Percentiles rank a stretch among this genome's conserved stretches.
These are phyloP conservation scores for Caenorhabditis macrosperma DNA, from an alignment of 2,888 invertebrate species.

Conservation along the genomic window DNA sequence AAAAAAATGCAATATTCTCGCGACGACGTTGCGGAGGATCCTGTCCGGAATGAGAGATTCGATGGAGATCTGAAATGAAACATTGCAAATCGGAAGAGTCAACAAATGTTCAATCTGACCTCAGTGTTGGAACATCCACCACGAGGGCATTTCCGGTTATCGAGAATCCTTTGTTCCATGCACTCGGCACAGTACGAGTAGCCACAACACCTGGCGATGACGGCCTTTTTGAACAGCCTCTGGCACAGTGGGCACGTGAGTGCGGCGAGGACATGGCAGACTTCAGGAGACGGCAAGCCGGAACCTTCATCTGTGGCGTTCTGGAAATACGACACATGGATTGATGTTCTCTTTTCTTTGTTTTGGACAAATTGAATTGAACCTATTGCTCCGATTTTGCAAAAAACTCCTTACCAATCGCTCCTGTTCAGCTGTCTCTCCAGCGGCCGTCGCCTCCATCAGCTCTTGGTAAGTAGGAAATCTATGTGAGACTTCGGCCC, in stretches of 20 bases:
- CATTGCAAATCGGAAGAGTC: too few species aligned
- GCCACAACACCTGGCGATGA: slow-evolving; percentile 98
- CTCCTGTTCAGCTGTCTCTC: slow-evolving; percentile 88
- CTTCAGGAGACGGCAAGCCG: slow-evolving; percentile 23
- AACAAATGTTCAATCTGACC: too few species aligned
- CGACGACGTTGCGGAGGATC: slow-evolving; percentile 70
- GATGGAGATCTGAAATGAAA: slow-evolving; percentile 54
- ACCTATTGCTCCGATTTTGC: too few species aligned
- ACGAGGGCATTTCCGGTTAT: slow-evolving; percentile 69
- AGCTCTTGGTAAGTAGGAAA: too few species aligned
- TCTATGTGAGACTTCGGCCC: too few species aligned
- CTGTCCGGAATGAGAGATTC: slow-evolving; percentile 76
- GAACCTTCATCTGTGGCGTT: slow-evolving; percentile 25
- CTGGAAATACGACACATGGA: slow-evolving; percentile 13
- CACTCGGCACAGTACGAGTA: slow-evolving; percentile 99
- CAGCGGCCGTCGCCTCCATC: slow-evolving; percentile 81
- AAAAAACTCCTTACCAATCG: slow-evolving; percentile 29
- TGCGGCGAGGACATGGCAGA: slow-evolving; percentile 89
- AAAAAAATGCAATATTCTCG: too few species aligned
- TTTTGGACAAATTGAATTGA: neutral
- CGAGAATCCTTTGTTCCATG: slow-evolving; percentile 81
- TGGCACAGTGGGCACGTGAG: slow-evolving; percentile 93
- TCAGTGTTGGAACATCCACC: slow-evolving; percentile 49
- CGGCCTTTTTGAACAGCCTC: slow-evolving; percentile 88
- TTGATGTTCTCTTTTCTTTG: neutral